Evolutionary conservation across 2,888 invertebrate genomes (phyloP).

Genomic region (Netelia inedita): DNA sequence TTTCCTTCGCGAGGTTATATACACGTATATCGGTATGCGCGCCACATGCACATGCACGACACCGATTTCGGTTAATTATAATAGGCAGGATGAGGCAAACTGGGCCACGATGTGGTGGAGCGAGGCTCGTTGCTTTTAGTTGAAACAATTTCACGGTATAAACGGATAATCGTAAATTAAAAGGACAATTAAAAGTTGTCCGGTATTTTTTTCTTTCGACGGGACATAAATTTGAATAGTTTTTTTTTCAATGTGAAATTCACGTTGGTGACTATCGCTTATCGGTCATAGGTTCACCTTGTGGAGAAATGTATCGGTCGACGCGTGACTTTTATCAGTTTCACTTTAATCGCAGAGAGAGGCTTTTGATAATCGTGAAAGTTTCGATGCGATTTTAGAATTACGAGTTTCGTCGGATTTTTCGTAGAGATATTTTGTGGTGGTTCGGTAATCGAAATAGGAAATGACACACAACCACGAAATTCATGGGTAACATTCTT

Average conservation of each 20-base stretch:
- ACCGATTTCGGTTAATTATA: conserved; percentile 67
- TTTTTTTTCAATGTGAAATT: neutral
- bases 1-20: conserved; percentile 50
- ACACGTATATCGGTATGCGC: neutral
- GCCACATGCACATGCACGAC: conserved; percentile 11
- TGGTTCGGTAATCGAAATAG: too few species aligned
- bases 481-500: too few species aligned
- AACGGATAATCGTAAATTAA: neutral
- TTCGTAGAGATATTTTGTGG: neutral
- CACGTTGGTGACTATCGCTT: neutral
- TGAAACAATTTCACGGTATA: conserved; percentile 10
- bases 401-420: neutral
- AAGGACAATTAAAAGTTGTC: neutral
- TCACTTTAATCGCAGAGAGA: neutral
- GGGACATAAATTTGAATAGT: neutral
- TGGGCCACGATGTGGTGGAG: conserved; percentile 43
- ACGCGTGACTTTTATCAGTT: conserved; percentile 44
- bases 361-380: conserved; percentile 11
- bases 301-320: conserved; percentile 19
- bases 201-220: neutral
- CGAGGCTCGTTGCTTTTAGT: conserved; percentile 16
- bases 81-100: conserved; percentile 48
- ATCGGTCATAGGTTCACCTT: neutral
- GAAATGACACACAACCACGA: too few species aligned
- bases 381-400: neutral